Evolutionary conservation across 2,888 invertebrate genomes (phyloP), one percentile per base, ranked within the genome.

Genomic region (Xylota sylvarum): DNA sequence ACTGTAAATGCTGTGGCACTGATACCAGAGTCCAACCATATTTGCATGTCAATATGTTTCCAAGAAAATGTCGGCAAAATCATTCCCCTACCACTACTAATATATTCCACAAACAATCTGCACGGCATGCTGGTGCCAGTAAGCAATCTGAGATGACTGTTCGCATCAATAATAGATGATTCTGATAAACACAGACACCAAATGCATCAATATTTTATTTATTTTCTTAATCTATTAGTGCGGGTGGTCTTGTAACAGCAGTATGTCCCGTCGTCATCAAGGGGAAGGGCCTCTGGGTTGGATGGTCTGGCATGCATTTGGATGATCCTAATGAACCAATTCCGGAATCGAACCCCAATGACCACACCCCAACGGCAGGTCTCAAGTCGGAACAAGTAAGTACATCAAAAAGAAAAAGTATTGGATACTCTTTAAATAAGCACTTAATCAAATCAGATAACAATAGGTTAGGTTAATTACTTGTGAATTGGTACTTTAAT

Each of bases 191-290:
- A 37, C n/a, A 32, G 48, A 5, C 32, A 10, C n/a, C 7, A 50
- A 19, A 43, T 43, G 40, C 27, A 9, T 76, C 5, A 35, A 46
- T 62, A 12, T 6, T 48, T 55, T 14, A 1, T 37, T 35, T 37
- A 19, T 30, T 65, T 30, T 12, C 56, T 17, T 62, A 23, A 56
- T 55, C 43, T 79, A 40, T 32, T 65, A 97, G 97, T 92, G 97
- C 97, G 91, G 97, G 97, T 79, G 97, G 97, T 73, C 93, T 98
- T 89, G 97, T 97, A 19, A 98, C 97, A 6, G 97, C 97, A 0
- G 97, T 98, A 7, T 97, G 97, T 27, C 97, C 97, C 0, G 97
- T 97, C 9, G 97, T 97, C 5, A 96, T 97, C 88, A 95, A 96
- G 87, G 95, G 97, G 67, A 94, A 94, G 89, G 97, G 97, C 52